Evolutionary conservation across 1,140 invertebrate species (phyloP), one percentile per base, ranked within the genome.

Genomic region (Philotrypesis tridentata): DNA sequence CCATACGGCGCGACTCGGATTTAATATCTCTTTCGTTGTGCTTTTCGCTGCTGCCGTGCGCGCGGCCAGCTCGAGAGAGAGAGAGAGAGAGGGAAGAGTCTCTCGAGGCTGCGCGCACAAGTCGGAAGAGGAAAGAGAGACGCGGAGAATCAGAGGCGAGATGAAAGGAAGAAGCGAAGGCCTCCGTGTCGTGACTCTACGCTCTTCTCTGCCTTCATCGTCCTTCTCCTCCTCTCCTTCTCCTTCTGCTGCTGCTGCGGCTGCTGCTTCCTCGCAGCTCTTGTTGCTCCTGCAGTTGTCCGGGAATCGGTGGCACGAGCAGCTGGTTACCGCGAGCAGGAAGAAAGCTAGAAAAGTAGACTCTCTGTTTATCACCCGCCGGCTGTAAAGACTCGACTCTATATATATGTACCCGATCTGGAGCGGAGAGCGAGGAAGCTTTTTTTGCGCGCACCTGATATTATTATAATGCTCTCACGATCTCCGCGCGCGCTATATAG

Each of bases 271-370:
- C n/a, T n/a, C n/a, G n/a, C n/a, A n/a, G n/a, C n/a, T 76, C 65
- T 61, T 67, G n/a, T 29, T 43, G 65, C 37, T 60, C 23, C 8
- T 25, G 31, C 23, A 63, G 12, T n/a, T n/a, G 17, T 73, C 61
- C 11, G 37, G 31, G 60, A 72, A 73, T 60, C 68, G 43, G 61
- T 27, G 70, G 31, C 70, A 43, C 21, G 61, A 76, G 29, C 80
- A 82, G 80, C 73, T 82, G 74, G 80, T 82, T 63, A 68, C 65
- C 67, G 74, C 65, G 74, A 67, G 31, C 72, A 68, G 72, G 61
- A 81, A 75, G 61, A 48, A 70, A 68, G 17, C 25, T 68, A 17
- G 40, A 43, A n/a, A 55, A 68, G 43, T 40, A 25, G 48, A 55
- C 48, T 55, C 21, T 55, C 48, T 55, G 48, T 55, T 55, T 55